phyloP scores from a whole-genome alignment of 2,888 invertebrate genomes.

The Autographa pulchrina region DNA sequence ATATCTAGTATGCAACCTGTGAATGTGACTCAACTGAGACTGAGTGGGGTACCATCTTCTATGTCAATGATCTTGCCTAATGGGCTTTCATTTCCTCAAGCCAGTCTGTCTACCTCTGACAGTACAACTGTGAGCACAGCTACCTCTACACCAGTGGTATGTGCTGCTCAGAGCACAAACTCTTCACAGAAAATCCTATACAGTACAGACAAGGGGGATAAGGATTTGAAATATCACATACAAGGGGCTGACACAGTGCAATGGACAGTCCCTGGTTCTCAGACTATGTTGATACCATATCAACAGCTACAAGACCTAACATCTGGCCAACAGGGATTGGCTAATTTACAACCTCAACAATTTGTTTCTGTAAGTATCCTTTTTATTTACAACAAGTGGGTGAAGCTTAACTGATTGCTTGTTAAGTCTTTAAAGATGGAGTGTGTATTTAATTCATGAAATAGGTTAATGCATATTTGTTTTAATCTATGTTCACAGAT shows the following conservation, averaged over 20 bases:
- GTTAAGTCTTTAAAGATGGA: no score
- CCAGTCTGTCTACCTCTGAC: conserved; percentile 78
- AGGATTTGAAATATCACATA: conserved; percentile 85
- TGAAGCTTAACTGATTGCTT: not conserved
- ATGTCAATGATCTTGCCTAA: conserved; percentile 87
- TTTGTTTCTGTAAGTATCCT: conserved; percentile 83
- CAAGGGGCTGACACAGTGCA: conserved; percentile 84
- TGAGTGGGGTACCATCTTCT: conserved; percentile 84
- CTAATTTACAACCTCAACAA: conserved; percentile 82
- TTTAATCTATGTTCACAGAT: conserved; percentile 70
- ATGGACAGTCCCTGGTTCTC: conserved; percentile 84
- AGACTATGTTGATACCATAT: conserved; percentile 86
- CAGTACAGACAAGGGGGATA: conserved; percentile 84
- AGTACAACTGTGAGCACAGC: conserved; percentile 85
- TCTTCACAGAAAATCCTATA: conserved; percentile 84
- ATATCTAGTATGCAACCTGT: conserved; percentile 85
- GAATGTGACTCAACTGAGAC: conserved; percentile 82
- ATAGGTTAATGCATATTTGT: not conserved
- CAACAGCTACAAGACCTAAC: conserved; percentile 84
- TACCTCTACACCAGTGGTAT: conserved; percentile 83
- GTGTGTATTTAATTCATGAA: no score
- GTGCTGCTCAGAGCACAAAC: conserved; percentile 84
- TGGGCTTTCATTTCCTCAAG: conserved; percentile 81
- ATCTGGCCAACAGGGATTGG: conserved; percentile 75
- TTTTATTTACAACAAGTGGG: not conserved